Evolutionary conservation across 2,113 vertebrate species (phyloP).

Genomic region (Zingel zingel): DNA sequence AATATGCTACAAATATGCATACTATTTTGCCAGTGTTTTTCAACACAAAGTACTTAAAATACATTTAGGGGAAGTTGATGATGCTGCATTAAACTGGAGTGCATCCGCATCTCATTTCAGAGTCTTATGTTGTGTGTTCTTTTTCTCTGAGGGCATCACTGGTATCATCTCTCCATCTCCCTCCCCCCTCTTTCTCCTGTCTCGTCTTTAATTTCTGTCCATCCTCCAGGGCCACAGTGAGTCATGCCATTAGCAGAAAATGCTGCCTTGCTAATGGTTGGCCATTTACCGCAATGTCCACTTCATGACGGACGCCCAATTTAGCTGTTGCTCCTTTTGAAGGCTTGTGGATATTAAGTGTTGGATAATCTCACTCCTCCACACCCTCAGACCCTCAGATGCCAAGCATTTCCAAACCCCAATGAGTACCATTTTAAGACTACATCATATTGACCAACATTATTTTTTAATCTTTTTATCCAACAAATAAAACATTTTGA

Average conservation of each 20-base stretch:
- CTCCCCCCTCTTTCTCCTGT: slow-evolving; percentile 26
- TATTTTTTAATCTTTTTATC: background rate
- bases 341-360: background rate
- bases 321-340: background rate
- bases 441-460: background rate
- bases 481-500: background rate
- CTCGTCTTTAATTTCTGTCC: slow-evolving; percentile 71
- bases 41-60: background rate
- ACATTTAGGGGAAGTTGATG: background rate
- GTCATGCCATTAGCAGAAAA: slow-evolving; percentile 74
- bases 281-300: slow-evolving; percentile 45
- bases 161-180: slow-evolving; percentile 61
- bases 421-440: too few species aligned
- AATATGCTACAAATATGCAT: too few species aligned
- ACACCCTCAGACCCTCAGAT: background rate
- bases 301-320: background rate
- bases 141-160: slow-evolving; percentile 48
- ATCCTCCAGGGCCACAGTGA: slow-evolving; percentile 68
- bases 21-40: background rate
- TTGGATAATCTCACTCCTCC: background rate
- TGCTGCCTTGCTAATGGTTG: slow-evolving; percentile 64
- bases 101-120: slow-evolving; percentile 34
- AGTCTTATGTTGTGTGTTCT: slow-evolving; percentile 33
- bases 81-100: slow-evolving; percentile 33
- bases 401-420: background rate